Evolutionary conservation across 2,888 invertebrate species (phyloP), one percentile per base, ranked within the genome.

Genomic region (Alloscopus bannaensis): DNA sequence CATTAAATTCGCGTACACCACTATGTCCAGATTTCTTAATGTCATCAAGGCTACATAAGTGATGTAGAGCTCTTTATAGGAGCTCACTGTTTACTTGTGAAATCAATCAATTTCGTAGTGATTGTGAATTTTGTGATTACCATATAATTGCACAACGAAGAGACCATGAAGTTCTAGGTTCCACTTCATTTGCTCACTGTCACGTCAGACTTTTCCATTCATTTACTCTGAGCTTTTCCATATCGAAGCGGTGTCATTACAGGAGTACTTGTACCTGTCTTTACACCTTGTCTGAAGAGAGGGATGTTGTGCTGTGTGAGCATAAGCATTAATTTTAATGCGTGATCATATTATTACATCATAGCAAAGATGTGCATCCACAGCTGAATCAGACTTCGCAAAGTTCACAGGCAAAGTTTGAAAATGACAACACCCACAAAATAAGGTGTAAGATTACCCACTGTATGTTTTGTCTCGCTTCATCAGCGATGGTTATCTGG

Each of bases 341-440:
- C n/a, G n/a, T n/a, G n/a, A n/a, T n/a, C n/a, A n/a, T n/a, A n/a
- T n/a, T n/a, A n/a, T n/a, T n/a, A n/a, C n/a, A n/a, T n/a, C n/a
- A n/a, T n/a, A n/a, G n/a, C n/a, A n/a, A n/a, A n/a, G n/a, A n/a
- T n/a, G n/a, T n/a, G n/a, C n/a, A n/a, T n/a, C n/a, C n/a, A n/a
- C n/a, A 62, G 72, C 29, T 72, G 64, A 72, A 42, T 55, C 72
- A 72, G 72, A 52, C 52, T 36, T 72, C 72, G 42, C 42, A n/a
- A 70, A 70, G 70, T 70, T 72, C 72, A 57, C 28, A 64, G 45
- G 20, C 36, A 72, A n/a, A n/a, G n/a, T n/a, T n/a, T n/a, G n/a
- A n/a, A 59, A 52, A 3, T 13, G 75, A 40, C 40, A 42, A 76
- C 75, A 76, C 75, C 75, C 75, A 76, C 65, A 24, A 64, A 47